Evolutionary conservation across 92 coral and sea anemone species (phyloP).

Genomic region (Heteractis magnifica): DNA sequence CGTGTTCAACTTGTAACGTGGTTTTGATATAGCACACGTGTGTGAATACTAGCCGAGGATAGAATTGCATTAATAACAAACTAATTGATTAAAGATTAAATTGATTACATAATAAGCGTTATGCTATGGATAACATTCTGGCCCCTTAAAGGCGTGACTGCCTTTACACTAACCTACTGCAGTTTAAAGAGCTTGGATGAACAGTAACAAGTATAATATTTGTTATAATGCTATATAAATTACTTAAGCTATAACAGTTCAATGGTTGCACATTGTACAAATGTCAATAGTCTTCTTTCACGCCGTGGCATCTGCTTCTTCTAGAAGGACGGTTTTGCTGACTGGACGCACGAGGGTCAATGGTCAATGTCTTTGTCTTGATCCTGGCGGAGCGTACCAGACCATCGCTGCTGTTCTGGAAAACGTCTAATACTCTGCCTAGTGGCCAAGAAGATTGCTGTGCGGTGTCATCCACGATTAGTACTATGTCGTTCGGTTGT

Average conservation of each 20-base stretch:
- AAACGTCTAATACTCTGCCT: conserved; percentile 47
- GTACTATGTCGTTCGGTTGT: conserved; percentile 50
- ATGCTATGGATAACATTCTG: conserved; percentile 23
- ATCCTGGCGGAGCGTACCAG: conserved; percentile 53
- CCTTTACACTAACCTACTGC: conserved; percentile 21
- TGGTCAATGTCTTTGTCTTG: conserved; percentile 48
- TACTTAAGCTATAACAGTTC: too few relatives aligned
- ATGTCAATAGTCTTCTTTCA: background rate
- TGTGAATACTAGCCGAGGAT: too few relatives aligned
- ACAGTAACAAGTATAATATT: conserved; percentile 10
- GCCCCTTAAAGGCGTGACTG: conserved; percentile 38
- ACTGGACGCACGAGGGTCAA: conserved; percentile 48
- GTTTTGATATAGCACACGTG: too few relatives aligned
- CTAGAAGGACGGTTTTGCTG: conserved; percentile 56
- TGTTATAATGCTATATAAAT: background rate
- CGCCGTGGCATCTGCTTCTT: conserved; percentile 17
- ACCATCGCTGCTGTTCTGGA: conserved; percentile 51
- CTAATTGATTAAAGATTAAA: too few relatives aligned
- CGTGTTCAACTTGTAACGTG: too few relatives aligned
- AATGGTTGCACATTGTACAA: background rate
- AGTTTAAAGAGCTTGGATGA: background rate
- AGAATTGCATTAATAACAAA: too few relatives aligned
- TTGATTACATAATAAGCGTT: too few relatives aligned
- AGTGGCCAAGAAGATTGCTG: conserved; percentile 63
- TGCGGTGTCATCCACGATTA: conserved; percentile 47